Evolutionary conservation across 1,140 invertebrate species (phyloP).

Genomic region (Lepidurus packardi): DNA sequence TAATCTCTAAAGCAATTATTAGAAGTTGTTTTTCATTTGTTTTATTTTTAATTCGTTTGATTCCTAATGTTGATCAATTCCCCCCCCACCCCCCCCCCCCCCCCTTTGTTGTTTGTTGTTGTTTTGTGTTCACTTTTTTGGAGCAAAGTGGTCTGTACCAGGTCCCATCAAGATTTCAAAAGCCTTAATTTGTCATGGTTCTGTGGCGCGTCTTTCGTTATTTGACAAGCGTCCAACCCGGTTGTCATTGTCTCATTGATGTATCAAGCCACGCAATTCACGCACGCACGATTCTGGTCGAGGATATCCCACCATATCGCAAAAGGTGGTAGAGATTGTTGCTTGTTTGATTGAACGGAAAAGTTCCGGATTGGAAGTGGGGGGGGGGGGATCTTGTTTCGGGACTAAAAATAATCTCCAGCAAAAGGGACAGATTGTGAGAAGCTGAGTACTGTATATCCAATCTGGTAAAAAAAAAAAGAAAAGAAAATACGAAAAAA

Average conservation of each 20-base stretch:
- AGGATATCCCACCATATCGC: neutral
- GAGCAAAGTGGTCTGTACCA: neutral
- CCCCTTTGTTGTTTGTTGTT: neutral
- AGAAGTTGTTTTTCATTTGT: no score
- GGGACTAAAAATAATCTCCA: neutral
- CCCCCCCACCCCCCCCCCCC: no score
- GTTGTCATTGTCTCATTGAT: neutral
- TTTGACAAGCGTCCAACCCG: neutral
- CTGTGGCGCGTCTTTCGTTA: neutral
- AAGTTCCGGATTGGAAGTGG: neutral
- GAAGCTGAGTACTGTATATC: neutral
- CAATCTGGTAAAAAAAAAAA: neutral
- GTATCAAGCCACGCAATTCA: neutral
- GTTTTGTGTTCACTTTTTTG: neutral
- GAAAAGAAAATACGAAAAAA: no score
- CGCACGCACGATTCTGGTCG: neutral
- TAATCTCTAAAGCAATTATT: no score
- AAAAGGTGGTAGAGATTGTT: neutral
- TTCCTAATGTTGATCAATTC: neutral
- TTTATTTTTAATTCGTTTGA: no score
- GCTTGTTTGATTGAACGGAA: neutral
- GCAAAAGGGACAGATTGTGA: neutral
- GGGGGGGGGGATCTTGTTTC: neutral
- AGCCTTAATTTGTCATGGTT: slow-evolving; percentile 16
- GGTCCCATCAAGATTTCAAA: neutral